Conservation (phyloP, 2,797 vertebrate genomes). For the Anguilla anguilla region DNA sequence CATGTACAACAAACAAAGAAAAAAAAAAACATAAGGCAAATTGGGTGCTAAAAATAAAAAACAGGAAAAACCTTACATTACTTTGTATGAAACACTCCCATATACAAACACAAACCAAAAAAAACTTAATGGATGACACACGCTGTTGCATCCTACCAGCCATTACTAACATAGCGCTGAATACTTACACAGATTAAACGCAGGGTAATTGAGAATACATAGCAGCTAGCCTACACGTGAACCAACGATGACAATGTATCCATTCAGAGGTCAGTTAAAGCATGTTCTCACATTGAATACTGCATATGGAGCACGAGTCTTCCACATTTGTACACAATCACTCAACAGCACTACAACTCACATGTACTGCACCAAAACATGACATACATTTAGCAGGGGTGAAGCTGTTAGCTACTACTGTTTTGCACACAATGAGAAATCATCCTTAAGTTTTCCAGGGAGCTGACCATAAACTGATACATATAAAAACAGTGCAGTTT, state of each 20-base stretch:
- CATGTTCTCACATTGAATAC: constrained; percentile 49
- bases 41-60: constrained; percentile 53
- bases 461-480: not conserved
- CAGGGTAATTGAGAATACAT: constrained; percentile 42
- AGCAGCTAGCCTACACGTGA: constrained; percentile 49
- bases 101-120: constrained; percentile 48
- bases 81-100: constrained; percentile 52
- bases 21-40: constrained; percentile 67
- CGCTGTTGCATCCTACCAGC: constrained; percentile 29
- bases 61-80: constrained; percentile 56
- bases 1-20: constrained; percentile 59
- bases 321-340: constrained; percentile 60
- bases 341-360: constrained; percentile 57
- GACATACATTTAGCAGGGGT: constrained; percentile 59
- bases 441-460: constrained; percentile 4
- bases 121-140: constrained; percentile 48
- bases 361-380: constrained; percentile 57
- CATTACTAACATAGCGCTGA: constrained; percentile 29
- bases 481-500: constrained; percentile 42
- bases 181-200: constrained; percentile 41
- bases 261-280: constrained; percentile 60
- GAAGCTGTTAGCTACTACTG: constrained; percentile 34
- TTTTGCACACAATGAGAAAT: constrained; percentile 29
- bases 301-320: constrained; percentile 59
- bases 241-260: constrained; percentile 46